Conservation (phyloP, 2,888 invertebrate species). For the Macrosoma leucophasiata region DNA sequence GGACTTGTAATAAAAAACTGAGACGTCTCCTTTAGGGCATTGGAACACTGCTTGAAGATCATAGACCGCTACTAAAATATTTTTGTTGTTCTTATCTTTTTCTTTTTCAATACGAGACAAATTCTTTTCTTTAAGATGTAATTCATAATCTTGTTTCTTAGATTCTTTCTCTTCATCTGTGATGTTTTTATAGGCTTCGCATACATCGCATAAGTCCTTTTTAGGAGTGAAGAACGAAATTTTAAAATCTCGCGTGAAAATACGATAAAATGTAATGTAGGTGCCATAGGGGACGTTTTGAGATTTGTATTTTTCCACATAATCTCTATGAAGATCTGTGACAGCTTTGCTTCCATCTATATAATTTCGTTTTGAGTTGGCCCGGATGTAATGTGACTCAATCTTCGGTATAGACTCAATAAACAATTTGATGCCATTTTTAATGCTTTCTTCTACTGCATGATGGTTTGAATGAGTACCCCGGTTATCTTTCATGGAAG, state of each 20-base stretch:
- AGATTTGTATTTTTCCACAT: conserved; percentile 5
- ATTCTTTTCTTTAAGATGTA: conserved; percentile 24
- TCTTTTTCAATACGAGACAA: conserved; percentile 25
- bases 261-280: conserved; percentile 16
- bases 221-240: conserved; percentile 21
- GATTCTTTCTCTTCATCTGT: conserved; percentile 26
- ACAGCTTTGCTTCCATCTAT: conserved; percentile 6
- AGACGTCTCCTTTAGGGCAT: conserved; percentile 33
- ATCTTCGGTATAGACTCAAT: conserved; percentile 15
- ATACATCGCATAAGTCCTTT: conserved; percentile 24
- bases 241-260: conserved; percentile 25
- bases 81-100: conserved; percentile 24
- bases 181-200: conserved; percentile 24
- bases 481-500: conserved; percentile 22
- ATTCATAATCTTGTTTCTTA: conserved; percentile 23
- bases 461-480: conserved; percentile 9
- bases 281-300: conserved; percentile 10
- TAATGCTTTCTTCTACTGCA: conserved; percentile 9
- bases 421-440: conserved; percentile 9
- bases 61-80: conserved; percentile 27
- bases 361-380: conserved; percentile 1
- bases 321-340: conserved; percentile 9
- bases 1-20: conserved; percentile 33
- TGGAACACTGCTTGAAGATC: conserved; percentile 35
- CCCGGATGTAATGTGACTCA: not conserved